These are phyloP conservation scores for Montipora efflorescens DNA, from an alignment of 64 coral and sea anemone genomes.

Conservation along the genomic window DNA sequence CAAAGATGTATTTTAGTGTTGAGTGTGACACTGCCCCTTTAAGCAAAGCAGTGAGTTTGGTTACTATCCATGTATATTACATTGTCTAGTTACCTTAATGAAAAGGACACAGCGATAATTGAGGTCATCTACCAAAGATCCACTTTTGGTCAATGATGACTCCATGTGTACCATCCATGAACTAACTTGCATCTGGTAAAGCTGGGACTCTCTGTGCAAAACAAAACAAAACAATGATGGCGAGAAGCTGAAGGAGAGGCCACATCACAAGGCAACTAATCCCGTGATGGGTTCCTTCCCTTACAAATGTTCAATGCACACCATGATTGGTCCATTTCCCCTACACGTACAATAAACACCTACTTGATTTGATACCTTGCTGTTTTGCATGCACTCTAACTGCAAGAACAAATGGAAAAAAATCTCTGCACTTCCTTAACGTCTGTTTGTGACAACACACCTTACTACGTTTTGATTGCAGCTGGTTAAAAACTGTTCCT, in stretches of 20 bases:
- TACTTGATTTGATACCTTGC: too few relatives aligned
- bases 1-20: too few relatives aligned
- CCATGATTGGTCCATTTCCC: too few relatives aligned
- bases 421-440: background rate
- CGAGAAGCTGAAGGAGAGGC: too few relatives aligned
- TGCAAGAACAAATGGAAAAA: too few relatives aligned
- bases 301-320: too few relatives aligned
- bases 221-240: background rate
- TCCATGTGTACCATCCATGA: slow-evolving; percentile 99
- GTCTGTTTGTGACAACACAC: slow-evolving; percentile 10
- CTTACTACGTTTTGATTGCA: slow-evolving; percentile 88
- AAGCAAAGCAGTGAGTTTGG: too few relatives aligned
- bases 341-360: too few relatives aligned
- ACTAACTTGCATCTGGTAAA: slow-evolving; percentile 94
- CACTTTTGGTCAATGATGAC: slow-evolving; percentile 73
- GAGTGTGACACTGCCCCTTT: too few relatives aligned
- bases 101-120: slow-evolving; percentile 88
- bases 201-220: slow-evolving; percentile 79
- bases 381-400: too few relatives aligned
- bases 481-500: slow-evolving; percentile 77
- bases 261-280: too few relatives aligned
- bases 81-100: slow-evolving; percentile 67
- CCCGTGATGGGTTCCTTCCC: too few relatives aligned
- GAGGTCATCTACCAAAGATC: slow-evolving; percentile 77
- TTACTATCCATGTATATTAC: background rate